Percentiles rank a stretch among this genome's conserved stretches.
Conservation (phyloP, 2,888 invertebrate species). For the Isotomurus palustris region DNA sequence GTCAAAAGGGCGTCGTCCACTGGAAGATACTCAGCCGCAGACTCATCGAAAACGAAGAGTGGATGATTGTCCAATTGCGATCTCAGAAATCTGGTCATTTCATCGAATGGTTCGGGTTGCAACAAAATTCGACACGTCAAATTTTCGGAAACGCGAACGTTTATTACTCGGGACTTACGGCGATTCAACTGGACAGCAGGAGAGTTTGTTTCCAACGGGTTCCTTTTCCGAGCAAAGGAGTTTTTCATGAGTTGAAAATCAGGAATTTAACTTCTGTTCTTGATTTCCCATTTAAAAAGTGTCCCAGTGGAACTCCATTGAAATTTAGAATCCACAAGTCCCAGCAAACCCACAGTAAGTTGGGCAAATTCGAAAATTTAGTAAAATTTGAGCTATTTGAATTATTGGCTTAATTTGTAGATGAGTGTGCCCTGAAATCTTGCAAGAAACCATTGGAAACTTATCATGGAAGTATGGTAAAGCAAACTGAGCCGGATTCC, state of each 20-base stretch:
- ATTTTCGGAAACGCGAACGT: conserved; percentile 1
- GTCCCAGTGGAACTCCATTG: neutral
- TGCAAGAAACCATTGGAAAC: neutral
- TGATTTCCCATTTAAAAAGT: neutral
- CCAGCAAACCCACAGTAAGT: too few relatives aligned
- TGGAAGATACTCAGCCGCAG: neutral
- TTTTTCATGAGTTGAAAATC: neutral
- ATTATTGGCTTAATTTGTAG: neutral
- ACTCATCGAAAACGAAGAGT: neutral
- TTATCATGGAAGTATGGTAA: too few relatives aligned
- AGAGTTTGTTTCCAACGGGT: neutral
- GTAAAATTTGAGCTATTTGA: neutral
- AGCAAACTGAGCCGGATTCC: neutral
- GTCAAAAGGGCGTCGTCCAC: conserved; percentile 1
- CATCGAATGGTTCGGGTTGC: conserved; percentile 2
- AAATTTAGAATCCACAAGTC: neutral
- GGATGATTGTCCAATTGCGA: neutral
- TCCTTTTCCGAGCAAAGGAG: neutral
- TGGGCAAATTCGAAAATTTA: neutral
- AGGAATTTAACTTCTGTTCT: neutral
- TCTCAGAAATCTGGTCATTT: neutral
- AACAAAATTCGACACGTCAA: conserved; percentile 4
- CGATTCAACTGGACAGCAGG: neutral
- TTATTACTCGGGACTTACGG: neutral
- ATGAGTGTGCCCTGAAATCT: conserved; percentile 5